A percentile compares a stretch with the other conserved stretches of the same genome.
These are phyloP conservation scores for Dermatemys mawii DNA, from an alignment of 2,113 vertebrate species.

Conservation along the genomic window DNA sequence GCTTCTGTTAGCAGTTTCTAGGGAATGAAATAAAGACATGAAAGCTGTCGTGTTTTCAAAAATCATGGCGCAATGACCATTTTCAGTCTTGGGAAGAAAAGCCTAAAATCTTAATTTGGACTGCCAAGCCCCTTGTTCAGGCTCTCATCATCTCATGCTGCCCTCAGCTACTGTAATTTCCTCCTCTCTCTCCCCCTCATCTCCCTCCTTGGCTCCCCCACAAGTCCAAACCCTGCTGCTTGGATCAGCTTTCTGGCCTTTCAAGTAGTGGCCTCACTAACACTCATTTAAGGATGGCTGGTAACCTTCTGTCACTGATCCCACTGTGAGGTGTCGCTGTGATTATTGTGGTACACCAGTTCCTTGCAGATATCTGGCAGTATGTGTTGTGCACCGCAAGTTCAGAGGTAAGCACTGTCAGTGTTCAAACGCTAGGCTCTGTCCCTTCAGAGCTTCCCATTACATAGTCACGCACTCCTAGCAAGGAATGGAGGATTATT, in stretches of 20 bases:
- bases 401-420: neutral
- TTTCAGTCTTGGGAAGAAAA: neutral
- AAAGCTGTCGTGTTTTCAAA: neutral
- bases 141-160: neutral
- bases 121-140: neutral
- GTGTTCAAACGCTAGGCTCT: neutral
- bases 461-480: neutral
- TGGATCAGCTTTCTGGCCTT: neutral
- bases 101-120: neutral
- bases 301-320: neutral
- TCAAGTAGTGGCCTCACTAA: neutral
- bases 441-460: neutral
- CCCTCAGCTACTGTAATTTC: neutral
- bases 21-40: neutral
- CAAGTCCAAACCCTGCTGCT: neutral
- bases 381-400: neutral
- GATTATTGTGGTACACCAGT: neutral
- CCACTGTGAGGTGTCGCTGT: neutral
- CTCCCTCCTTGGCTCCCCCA: no score
- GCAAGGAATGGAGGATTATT: neutral
- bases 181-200: neutral
- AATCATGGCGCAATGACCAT: neutral
- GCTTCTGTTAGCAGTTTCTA: neutral
- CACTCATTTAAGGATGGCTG: neutral
- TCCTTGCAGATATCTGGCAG: neutral